phyloP scores from a whole-genome alignment of 1,140 invertebrate genomes.

The Andricus grossulariae region DNA sequence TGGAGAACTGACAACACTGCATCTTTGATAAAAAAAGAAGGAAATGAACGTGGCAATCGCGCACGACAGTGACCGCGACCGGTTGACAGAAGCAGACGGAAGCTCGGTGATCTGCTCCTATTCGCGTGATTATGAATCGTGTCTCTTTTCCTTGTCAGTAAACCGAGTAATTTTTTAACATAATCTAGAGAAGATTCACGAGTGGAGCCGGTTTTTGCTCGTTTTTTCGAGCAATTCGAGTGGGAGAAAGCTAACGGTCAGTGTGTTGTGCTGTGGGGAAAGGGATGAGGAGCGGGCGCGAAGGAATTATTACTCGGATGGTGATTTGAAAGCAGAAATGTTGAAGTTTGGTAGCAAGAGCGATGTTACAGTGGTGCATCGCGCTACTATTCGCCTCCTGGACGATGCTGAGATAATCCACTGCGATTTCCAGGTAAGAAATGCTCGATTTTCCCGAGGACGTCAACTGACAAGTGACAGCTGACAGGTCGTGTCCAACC shows the following conservation, averaged over 20 bases:
- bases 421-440: constrained; percentile 94
- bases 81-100: constrained; percentile 13
- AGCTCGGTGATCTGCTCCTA: background rate
- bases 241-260: constrained; percentile 43
- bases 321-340: constrained; percentile 76
- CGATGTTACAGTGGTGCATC: constrained; percentile 91
- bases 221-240: background rate
- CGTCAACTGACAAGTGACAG: background rate
- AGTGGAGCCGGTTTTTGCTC: constrained; percentile 7
- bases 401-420: constrained; percentile 96
- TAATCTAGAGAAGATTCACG: background rate
- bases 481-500: background rate
- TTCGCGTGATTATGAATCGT: constrained; percentile 8
- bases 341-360: constrained; percentile 87
- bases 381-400: constrained; percentile 94
- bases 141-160: constrained; percentile 15
- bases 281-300: constrained; percentile 65
- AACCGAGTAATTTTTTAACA: background rate
- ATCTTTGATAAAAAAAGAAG: background rate
- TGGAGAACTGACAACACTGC: background rate
- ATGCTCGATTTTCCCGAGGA: background rate
- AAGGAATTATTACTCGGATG: constrained; percentile 64
- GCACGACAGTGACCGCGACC: background rate
- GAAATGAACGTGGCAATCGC: background rate
- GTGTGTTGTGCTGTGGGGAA: constrained; percentile 65